Conservation (phyloP, 2,797 vertebrate species). For the Botia almorhae region DNA sequence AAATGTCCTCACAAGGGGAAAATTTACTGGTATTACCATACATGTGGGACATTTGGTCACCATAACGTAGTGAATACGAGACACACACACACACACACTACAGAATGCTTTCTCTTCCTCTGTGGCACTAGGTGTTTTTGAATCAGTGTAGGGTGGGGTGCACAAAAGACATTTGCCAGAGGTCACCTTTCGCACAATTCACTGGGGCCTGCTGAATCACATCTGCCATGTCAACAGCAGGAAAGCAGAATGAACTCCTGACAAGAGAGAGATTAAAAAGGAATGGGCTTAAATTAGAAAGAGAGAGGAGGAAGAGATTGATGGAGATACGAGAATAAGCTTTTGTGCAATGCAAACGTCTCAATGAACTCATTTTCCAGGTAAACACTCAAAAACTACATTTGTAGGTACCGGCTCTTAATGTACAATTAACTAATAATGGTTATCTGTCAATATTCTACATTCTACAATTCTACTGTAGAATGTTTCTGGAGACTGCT, state of each 20-base stretch:
- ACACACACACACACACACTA: conserved; percentile 1
- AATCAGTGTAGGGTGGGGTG: conserved; percentile 32
- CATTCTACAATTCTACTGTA: too few relatives aligned
- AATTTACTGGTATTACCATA: too few relatives aligned
- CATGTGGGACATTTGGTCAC: too few relatives aligned
- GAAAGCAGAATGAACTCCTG: conserved; percentile 46
- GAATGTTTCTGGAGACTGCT: too few relatives aligned
- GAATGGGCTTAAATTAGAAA: conserved; percentile 61
- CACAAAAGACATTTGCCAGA: conserved; percentile 54
- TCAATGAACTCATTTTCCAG: not conserved
- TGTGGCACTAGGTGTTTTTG: conserved; percentile 48
- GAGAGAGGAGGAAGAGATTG: conserved; percentile 6
- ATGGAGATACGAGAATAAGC: not conserved
- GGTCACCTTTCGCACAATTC: conserved; percentile 57
- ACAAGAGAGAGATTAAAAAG: conserved; percentile 51
- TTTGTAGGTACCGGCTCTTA: not conserved
- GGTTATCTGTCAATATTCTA: too few relatives aligned
- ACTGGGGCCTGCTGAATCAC: conserved; percentile 50
- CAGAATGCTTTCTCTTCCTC: conserved; percentile 25
- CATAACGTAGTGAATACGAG: too few relatives aligned
- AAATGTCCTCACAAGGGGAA: too few relatives aligned
- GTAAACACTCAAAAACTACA: not conserved
- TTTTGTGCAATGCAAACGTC: not conserved
- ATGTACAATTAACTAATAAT: not conserved
- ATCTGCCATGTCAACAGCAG: conserved; percentile 62